phyloP scores from a whole-genome alignment of 2,888 invertebrate species.

The Macrosoma leucophasiata region DNA sequence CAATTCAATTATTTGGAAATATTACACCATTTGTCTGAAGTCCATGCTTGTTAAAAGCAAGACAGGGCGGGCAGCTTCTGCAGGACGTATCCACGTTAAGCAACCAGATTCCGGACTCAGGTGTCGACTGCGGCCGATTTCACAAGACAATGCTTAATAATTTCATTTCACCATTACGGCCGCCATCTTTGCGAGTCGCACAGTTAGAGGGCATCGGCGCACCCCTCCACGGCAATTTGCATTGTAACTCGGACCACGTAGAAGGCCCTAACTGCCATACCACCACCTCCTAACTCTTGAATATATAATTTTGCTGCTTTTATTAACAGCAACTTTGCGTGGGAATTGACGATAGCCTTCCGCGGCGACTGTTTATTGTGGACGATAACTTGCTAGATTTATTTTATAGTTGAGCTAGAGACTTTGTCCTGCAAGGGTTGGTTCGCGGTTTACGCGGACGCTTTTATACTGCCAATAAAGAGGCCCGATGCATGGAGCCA shows the following conservation, averaged over 20 bases:
- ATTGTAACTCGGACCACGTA: constrained; percentile 75
- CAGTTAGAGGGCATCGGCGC: constrained; percentile 72
- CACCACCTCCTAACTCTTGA: constrained; percentile 74
- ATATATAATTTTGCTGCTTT: constrained; percentile 76
- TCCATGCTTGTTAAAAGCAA: not conserved
- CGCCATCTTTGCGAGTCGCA: constrained; percentile 73
- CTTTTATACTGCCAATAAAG: constrained; percentile 68
- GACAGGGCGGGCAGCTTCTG: not conserved
- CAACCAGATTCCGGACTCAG: constrained; percentile 54
- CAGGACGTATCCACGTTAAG: constrained; percentile 52
- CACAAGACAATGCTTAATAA: constrained; percentile 76
- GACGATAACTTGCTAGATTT: constrained; percentile 73
- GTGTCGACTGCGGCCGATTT: constrained; percentile 75
- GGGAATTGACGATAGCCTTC: constrained; percentile 73
- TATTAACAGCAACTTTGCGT: constrained; percentile 74
- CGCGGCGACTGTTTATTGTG: constrained; percentile 69
- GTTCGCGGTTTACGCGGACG: constrained; percentile 42
- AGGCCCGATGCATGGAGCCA: constrained; percentile 58
- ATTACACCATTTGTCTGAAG: not conserved
- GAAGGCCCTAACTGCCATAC: constrained; percentile 68
- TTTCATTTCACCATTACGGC: constrained; percentile 75
- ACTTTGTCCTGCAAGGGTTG: constrained; percentile 61
- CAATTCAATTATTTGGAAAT: no score
- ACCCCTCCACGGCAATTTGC: constrained; percentile 74
- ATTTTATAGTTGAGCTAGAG: constrained; percentile 65